Base-by-base conservation (phyloP, 2,113 vertebrate species). In the Morone saxatilis region DNA sequence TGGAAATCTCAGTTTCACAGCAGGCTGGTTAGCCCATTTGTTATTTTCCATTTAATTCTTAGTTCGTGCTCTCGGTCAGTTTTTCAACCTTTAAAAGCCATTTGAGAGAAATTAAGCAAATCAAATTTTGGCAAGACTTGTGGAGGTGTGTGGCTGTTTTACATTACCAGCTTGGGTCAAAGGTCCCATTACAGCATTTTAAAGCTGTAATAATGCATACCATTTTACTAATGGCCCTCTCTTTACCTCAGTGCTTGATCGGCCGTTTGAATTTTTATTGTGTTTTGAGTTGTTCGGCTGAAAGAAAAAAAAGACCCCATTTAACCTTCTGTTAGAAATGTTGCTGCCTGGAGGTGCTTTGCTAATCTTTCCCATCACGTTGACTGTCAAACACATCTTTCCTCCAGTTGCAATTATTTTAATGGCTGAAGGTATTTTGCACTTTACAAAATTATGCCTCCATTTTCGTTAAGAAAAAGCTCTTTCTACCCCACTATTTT, bases 161-260 rank as follows among this genome's bases (percentile, higher is more conserved):
- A 81, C 59, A 13, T 76, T 53, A 43, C 71, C 17, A 0, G 59
- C 53, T 76, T 43, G 36, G 71, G 81, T 86, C 56, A 84, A 78
- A 84, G 70, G 84, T 89, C 53, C 68, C 66, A 82, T 84, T 81
- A 36, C n/a, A 69, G n/a, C 75, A 40, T 85, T 89, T 89, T 67
- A 75, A 87, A 75, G 41, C 71, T 76, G 60, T 61, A 63, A 81
- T 76, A 78, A 80, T 85, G 76, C 62, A 65, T 68, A 54, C 38
- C 60, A 71, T 73, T 81, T 63, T 12, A 56, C 71, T 85, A 78
- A 88, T 69, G 63, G 66, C 45, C 31, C 50, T 60, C 70, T 47
- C 60, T 78, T 83, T 83, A 68, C 54, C 51, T 63, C 47, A 1
- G 36, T 56, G 60, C 63, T 77, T 60, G 19, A 71, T 74, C 6